Base-by-base conservation (phyloP, 2,888 invertebrate genomes). In the Sarcophaga rosellei region DNA sequence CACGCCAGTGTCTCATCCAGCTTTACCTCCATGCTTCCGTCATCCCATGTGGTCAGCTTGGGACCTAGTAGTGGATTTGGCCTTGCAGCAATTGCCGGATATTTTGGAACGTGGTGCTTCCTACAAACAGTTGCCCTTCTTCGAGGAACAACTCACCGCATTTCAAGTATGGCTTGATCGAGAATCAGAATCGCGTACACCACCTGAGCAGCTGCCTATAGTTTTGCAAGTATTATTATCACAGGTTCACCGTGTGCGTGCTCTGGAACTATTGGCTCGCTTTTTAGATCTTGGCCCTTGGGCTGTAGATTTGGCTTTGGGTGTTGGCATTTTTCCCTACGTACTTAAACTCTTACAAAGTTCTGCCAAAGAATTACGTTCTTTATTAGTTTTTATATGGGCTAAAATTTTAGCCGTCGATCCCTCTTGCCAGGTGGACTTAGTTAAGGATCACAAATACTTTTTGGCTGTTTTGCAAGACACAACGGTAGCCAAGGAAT, bases 261-360 rank as follows among this genome's bases (percentile, higher is more conserved):
- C 99, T 21, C 94, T 99, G 89, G 99, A 99, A 92, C 94, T 99
- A 88, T 94, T 99, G 68, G 98, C 98, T 77, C 95, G 96, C 79
- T 99, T 99, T 94, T 95, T 99, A 84, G 98, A 99, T 93, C 95
- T 99, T 86, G 99, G 99, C 65, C 96, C 97, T 0, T 97, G 97
- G 97, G 99, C 99, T 17, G 99, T 99, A 66, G 98, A 98, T 93
- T 94, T 98, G 89, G 99, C 99, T 76, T 95, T 99, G 35, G 97
- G 97, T 78, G 99, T 99, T 68, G 99, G 99, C 89, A 99, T 99
- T 92, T 99, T 99, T 94, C 99, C 99, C 0, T 99, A 99, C 93
- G 99, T 99, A 90, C 95, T 99, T 79, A 99, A 99, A 94, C 94
- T 99, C 89, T 94, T 99, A 90, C 99, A 99, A 94, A 98, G 98